These are phyloP conservation scores for Chloropsis hardwickii DNA, from an alignment of 2,113 vertebrate species.

Conservation along the genomic window DNA sequence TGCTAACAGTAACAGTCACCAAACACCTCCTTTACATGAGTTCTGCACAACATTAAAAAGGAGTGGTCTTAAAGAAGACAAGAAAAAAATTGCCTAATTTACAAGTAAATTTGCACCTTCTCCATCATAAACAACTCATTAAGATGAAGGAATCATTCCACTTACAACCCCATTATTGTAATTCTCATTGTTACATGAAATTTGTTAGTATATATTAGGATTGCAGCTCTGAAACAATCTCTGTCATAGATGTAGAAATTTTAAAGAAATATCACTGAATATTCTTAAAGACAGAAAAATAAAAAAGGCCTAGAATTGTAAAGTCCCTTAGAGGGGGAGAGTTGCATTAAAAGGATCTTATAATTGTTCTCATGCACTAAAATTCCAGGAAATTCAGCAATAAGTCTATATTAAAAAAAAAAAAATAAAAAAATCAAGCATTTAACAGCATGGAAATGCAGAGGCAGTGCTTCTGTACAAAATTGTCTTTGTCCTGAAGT, in stretches of 20 bases:
- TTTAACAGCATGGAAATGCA: background rate
- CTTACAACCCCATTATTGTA: background rate
- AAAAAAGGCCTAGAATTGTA: background rate
- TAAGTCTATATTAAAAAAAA: background rate
- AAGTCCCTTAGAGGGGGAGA: background rate
- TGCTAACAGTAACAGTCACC: background rate
- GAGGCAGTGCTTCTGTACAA: background rate
- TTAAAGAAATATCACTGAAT: background rate
- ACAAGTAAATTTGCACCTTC: background rate
- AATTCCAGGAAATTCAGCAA: background rate
- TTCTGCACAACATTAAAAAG: background rate
- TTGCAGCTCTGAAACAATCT: background rate
- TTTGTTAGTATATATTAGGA: background rate
- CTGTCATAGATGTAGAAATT: background rate
- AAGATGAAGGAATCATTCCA: background rate
- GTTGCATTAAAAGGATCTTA: background rate
- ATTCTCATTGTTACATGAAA: background rate
- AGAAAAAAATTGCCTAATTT: background rate
- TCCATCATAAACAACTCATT: background rate
- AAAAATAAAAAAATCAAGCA: background rate
- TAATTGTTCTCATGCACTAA: background rate
- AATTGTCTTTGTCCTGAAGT: background rate
- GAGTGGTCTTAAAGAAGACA: background rate
- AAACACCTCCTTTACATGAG: background rate
- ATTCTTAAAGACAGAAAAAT: background rate